Base-by-base conservation (phyloP, 2,888 invertebrate genomes). In the Sinopyrophorus schimmeli region DNA sequence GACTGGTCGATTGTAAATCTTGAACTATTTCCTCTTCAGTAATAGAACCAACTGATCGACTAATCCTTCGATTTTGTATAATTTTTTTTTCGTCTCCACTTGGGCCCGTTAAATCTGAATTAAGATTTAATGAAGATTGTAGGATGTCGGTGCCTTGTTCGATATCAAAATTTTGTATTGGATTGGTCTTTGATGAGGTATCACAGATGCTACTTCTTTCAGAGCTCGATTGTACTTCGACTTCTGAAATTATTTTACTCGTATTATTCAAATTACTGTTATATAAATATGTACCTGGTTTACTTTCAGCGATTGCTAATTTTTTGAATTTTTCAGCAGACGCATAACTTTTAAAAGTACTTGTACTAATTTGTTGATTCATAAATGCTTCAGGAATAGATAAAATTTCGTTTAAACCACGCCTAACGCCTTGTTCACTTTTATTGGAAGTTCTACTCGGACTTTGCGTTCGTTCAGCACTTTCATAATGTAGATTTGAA, bases 61-160 rank as follows among this genome's bases (percentile, higher is more conserved):
- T 68, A 5, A 66, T 58, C 21, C 65, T 55, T 10, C 55, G 57
- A 10, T 60, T 56, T 47, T 56, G 55, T 27, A 56, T 55, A 3
- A 47, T 23, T 2, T 32, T 11, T 7, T 24, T 21, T 24, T 46
- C 46, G 2, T 28, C 15, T 5, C 12, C 11, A 10, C 37, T 37
- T 7, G 5, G 2, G n/a, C 10, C 24, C 2, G 21, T 21, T 3
- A 34, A 26, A 15, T 20, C 20, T 4, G 21, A 15, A 1, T 16
- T 4, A 5, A 43, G 31, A 59, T 47, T 47, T 39, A 52, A 14
- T 43, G 3, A 35, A 4, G 66, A 61, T 47, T 68, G 65, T 21
- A 72, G 48, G 18, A 68, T 61, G 60, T 73, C 73, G 14, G 70
- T 68, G 15, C 73, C 73, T 65, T 67, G 65, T 58, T 73, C 73